A percentile compares a stretch with the other conserved stretches of the same genome.
Evolutionary conservation across 2,797 vertebrate genomes (phyloP).

Genomic region (Monodelphis domestica): DNA sequence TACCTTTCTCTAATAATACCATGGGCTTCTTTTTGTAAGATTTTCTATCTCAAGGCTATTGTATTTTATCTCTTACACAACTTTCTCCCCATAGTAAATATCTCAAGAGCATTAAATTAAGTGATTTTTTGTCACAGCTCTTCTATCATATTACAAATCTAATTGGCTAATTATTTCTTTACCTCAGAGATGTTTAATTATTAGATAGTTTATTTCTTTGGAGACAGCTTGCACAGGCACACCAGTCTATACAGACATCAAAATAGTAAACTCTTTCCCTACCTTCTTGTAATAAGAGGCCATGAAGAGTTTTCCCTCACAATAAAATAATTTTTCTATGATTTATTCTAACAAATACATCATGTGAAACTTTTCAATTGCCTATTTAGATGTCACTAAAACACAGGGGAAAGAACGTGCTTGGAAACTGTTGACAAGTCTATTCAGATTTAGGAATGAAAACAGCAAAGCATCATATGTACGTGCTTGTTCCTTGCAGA

Average conservation of each 20-base stretch:
- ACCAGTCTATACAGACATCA: neutral
- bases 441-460: neutral
- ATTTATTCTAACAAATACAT: neutral
- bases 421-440: neutral
- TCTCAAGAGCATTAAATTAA: slow-evolving; percentile 62
- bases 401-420: neutral
- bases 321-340: neutral
- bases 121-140: slow-evolving; percentile 19
- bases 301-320: slow-evolving; percentile 34
- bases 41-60: neutral
- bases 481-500: neutral
- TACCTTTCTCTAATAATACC: neutral
- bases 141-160: slow-evolving; percentile 45
- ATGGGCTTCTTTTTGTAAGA: neutral
- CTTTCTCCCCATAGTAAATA: slow-evolving; percentile 53
- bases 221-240: slow-evolving; percentile 4
- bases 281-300: slow-evolving; percentile 15
- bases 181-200: slow-evolving; percentile 62
- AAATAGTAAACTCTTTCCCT: neutral
- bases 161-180: slow-evolving; percentile 60
- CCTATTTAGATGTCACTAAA: neutral
- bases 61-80: slow-evolving; percentile 38
- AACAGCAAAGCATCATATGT: neutral
- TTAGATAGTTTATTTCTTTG: slow-evolving; percentile 49
- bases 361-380: neutral